Evolutionary conservation across 2,888 invertebrate species (phyloP).

Genomic region (Leptogaster cylindrica): DNA sequence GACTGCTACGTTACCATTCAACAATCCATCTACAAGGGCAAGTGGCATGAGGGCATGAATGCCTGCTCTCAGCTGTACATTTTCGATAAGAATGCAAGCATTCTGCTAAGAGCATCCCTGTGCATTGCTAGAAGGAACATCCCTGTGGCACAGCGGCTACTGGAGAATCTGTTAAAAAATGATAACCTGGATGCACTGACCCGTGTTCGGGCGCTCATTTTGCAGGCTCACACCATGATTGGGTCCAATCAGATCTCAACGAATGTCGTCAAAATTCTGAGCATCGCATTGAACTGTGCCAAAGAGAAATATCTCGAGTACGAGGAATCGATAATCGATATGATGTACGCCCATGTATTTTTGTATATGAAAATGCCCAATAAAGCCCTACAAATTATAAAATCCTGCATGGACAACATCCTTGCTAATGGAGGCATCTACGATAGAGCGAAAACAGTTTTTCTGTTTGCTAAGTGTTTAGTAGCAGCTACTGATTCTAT

Average conservation of each 20-base stretch:
- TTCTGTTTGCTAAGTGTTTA: slow-evolving; percentile 79
- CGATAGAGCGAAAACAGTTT: slow-evolving; percentile 78
- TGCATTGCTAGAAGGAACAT: slow-evolving; percentile 61
- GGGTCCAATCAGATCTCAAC: slow-evolving; percentile 62
- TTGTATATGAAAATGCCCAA: slow-evolving; percentile 75
- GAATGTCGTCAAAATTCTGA: slow-evolving; percentile 67
- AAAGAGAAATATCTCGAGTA: slow-evolving; percentile 79
- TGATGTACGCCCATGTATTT: slow-evolving; percentile 81
- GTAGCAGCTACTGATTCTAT: slow-evolving; percentile 69
- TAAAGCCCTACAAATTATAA: slow-evolving; percentile 75
- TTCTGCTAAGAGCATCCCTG: slow-evolving; percentile 63
- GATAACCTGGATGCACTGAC: slow-evolving; percentile 61
- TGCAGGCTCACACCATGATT: slow-evolving; percentile 72
- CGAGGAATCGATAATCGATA: slow-evolving; percentile 74
- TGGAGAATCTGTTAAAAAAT: slow-evolving; percentile 54
- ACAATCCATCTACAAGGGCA: slow-evolving; percentile 62
- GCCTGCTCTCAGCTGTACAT: slow-evolving; percentile 73
- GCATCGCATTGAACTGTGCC: slow-evolving; percentile 77
- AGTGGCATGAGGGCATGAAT: slow-evolving; percentile 74
- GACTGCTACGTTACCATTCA: slow-evolving; percentile 67
- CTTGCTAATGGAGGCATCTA: slow-evolving; percentile 82
- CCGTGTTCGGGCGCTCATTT: slow-evolving; percentile 71
- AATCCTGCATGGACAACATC: slow-evolving; percentile 73
- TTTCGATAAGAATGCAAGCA: slow-evolving; percentile 72
- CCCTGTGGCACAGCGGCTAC: slow-evolving; percentile 56